Evolutionary conservation across 2,797 vertebrate genomes (phyloP), one percentile per base, ranked within the genome.

Genomic region (Crenichthys baileyi): DNA sequence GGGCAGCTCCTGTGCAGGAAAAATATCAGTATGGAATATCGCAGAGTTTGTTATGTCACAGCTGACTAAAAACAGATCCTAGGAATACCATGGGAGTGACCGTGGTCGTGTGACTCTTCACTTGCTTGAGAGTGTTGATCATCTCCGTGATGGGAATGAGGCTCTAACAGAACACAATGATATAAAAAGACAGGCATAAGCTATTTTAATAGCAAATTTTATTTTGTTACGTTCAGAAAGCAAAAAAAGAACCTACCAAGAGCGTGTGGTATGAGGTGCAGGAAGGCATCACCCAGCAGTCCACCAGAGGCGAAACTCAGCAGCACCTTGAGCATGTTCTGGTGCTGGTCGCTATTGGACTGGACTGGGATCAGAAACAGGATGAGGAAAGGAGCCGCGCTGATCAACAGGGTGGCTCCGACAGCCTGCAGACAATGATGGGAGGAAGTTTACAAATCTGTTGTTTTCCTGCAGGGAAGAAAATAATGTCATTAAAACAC

Each of bases 181-280:
- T 7, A 44, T 11, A 0, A 76, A 6, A 12, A 78, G 29, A 51
- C 3, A 15, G 9, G 4, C 0, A 70, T 58, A 46, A 70, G 2
- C 36, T 56, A 22, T 58, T 1, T 67, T 39, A 41, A 12, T 15
- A 48, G 13, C 46, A 48, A n/a, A n/a, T n/a, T n/a, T 36, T 36
- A 4, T 36, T 36, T 36, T 36, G 36, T 36, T 36, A 36, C 4
- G 36, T 12, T 36, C 70, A 51, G n/a, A 53, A 63, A 12, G 22
- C 5, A 1, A 5, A 20, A 6, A 8, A 65, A 46, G 41, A 60
- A 60, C 61, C 71, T 26, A 83, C 97, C 97, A 50, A 98, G 85
- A 2, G 97, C 97, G 6, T 98, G 97, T 1, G 97, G 97, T 9
- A 98, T 98, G 72, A 98, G 97, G 92, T 98, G 97, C 60, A 98